These are phyloP conservation scores for Myotis brandtii DNA, from an alignment of 2,113 vertebrate species.

Conservation along the genomic window DNA sequence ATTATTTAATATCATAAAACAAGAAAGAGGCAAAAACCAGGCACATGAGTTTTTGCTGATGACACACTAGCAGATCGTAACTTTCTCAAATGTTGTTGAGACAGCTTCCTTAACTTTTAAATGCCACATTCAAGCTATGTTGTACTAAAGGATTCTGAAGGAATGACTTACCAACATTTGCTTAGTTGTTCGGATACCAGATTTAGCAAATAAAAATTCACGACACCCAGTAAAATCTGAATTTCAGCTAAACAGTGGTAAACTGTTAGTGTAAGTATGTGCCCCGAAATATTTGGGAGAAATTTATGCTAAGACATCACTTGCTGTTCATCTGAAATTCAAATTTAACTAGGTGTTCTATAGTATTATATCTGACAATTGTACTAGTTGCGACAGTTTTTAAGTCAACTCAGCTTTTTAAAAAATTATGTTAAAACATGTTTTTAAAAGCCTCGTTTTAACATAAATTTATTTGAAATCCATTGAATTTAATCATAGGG, in stretches of 20 bases:
- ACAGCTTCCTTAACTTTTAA: background rate
- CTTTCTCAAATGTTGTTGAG: background rate
- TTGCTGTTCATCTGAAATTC: background rate
- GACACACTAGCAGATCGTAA: conserved; percentile 67
- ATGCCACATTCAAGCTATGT: background rate
- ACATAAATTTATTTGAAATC: conserved; percentile 21
- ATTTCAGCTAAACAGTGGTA: background rate
- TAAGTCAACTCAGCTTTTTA: background rate
- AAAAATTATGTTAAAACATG: background rate
- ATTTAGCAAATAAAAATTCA: conserved; percentile 45
- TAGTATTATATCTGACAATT: background rate
- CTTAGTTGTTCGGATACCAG: background rate
- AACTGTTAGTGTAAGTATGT: background rate
- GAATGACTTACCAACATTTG: background rate
- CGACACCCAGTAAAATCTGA: background rate
- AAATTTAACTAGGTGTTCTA: background rate
- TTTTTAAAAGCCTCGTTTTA: background rate
- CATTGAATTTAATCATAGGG: background rate
- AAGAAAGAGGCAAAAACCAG: conserved; percentile 75
- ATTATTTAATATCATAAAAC: conserved; percentile 82
- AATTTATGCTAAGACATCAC: background rate
- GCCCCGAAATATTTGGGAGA: background rate
- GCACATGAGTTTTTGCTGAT: conserved; percentile 73
- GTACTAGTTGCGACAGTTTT: background rate
- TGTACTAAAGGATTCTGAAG: conserved; percentile 28